phyloP scores from a whole-genome alignment of 2,888 invertebrate genomes.

The Scaptomyza flava region DNA sequence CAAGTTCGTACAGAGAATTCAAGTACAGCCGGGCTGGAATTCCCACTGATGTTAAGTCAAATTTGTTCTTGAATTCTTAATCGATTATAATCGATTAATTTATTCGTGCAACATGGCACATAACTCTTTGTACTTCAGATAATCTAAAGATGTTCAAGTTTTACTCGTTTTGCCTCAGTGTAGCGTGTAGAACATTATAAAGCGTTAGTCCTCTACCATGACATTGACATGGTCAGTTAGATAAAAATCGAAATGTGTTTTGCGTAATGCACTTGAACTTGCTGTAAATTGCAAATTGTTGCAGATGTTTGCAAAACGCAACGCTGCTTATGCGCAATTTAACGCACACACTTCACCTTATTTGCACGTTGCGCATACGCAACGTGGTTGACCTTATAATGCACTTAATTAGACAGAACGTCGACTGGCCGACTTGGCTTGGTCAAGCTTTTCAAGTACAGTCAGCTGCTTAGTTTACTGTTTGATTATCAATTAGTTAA shows the following conservation, averaged over 20 bases:
- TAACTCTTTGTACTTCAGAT: background rate
- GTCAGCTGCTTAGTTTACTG: constrained; percentile 47
- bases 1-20: background rate
- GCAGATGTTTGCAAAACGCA: constrained; percentile 16
- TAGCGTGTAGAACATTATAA: constrained; percentile 9
- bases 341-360: constrained; percentile 35
- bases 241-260: constrained; percentile 55
- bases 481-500: constrained; percentile 76
- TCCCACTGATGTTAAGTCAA: background rate
- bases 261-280: constrained; percentile 71
- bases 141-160: background rate
- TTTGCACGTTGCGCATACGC: constrained; percentile 76
- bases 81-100: too few relatives aligned
- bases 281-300: constrained; percentile 31
- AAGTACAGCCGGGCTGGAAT: background rate
- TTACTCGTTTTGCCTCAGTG: background rate
- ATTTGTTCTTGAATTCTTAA: background rate
- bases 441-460: constrained; percentile 44
- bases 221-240: constrained; percentile 51
- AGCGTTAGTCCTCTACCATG: constrained; percentile 51
- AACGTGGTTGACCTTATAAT: constrained; percentile 61
- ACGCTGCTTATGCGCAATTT: constrained; percentile 57
- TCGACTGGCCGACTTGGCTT: background rate
- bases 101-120: background rate
- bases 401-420: constrained; percentile 64